Base-by-base conservation (phyloP, 1,140 invertebrate species). In the Teleogryllus occipitalis region DNA sequence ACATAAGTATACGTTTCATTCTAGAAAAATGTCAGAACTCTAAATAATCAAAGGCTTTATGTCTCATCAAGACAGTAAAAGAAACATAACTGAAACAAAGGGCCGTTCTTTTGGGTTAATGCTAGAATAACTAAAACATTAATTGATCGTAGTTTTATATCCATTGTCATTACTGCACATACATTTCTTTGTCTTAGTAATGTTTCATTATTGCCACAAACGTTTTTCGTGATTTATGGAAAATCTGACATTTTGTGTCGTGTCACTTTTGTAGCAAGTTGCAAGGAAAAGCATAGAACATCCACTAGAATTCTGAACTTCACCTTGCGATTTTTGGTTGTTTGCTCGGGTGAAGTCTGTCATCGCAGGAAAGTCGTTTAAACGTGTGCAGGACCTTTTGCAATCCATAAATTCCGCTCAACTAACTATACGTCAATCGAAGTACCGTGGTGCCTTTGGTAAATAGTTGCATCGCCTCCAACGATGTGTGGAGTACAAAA, bases 211-310 rank as follows among this genome's bases (percentile, higher is more conserved):
- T n/a, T n/a, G 3, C 65, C 6, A 72, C 14, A n/a, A 72, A 14
- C 6, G 3, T 72, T 72, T 72, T 72, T n/a, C 6, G 65, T 72
- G n/a, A 14, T 72, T 72, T n/a, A 15, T 72, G 65, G n/a, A 6
- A 72, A 72, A 72, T 6, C n/a, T 15, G n/a, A 15, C 14, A 15
- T 72, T 72, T 72, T 72, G 14, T 1, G 65, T 72, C 6, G 65
- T 72, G 65, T 72, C 65, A 72, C 65, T 72, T 72, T 72, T 72
- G 65, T 72, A 72, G 65, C 65, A 72, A 72, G 65, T 39, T n/a
- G n/a, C n/a, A n/a, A n/a, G n/a, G n/a, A n/a, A n/a, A n/a, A n/a
- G n/a, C n/a, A n/a, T n/a, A n/a, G 27, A 39, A 39, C 27, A 39
- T 39, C 27, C 27, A 39, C 27, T 39, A 39, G 1, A 39, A 39